Evolutionary conservation across 2,888 invertebrate species (phyloP), one percentile per base, ranked within the genome.

Genomic region (Fragum whitleyi): DNA sequence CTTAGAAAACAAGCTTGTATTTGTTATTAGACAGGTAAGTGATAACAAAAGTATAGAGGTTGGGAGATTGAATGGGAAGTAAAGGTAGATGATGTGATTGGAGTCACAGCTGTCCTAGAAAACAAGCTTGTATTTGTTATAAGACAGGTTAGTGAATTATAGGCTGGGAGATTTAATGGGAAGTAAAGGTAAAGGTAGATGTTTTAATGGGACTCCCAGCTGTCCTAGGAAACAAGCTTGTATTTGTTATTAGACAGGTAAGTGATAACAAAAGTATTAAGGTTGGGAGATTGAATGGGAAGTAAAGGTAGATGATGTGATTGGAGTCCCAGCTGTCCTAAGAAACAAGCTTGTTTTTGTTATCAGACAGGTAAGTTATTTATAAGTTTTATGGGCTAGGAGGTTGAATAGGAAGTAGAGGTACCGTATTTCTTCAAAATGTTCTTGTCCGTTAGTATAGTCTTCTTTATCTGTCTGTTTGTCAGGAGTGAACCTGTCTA

Each of bases 1-100:
- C 42, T 89, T 94, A 28, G 95, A 95, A 1, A 95, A 96, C 73
- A 96, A 96, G 89, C 95, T 97, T 3, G 92, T 96, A 74, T 95
- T 97, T 77, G 96, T 96, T 89, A 95, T 97, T 74, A 96, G 96
- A 95, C 96, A 97, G 96, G 97, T 97, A 94, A 91, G 81, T 71
- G 32, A 36, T 6, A 36, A 36, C 32, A 36, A 28, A 62, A 11
- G 9, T n/a, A 9, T n/a, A n/a, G 96, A 51, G 95, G 96, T 11
- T 97, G 97, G 96, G 96, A 96, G 88, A 95, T 96, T 36, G 96
- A 96, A 93, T 97, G 97, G 97, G 95, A 95, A 47, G 95, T 96
- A 28, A 95, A 96, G 79, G 95, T 97, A 69, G 96, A 96, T 91
- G 96, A 96, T 89, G 95, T 97, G 71, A 95, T 96, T 87, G 96